Base-by-base conservation (phyloP, 2,888 invertebrate genomes). In the Xylota segnis region DNA sequence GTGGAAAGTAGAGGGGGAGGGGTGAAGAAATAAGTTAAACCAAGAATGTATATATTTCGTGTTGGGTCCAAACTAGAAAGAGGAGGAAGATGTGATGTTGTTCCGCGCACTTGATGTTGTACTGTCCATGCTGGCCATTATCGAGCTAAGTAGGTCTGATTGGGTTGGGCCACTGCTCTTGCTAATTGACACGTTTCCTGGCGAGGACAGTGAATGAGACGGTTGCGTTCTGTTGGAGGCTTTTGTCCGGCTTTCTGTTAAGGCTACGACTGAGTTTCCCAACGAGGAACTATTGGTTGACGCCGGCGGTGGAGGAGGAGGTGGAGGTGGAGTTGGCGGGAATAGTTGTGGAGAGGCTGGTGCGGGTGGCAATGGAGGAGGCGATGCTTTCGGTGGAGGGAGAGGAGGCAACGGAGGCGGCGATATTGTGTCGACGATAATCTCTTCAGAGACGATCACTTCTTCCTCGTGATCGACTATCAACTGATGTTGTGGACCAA, bases 121-220 rank as follows among this genome's bases (percentile, higher is more conserved):
- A 78, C 88, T 89, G 88, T 92, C 92, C 92, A 92, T 92, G 89
- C 92, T 91, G 82, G 92, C 92, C 90, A 92, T 92, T 23, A 92
- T 92, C 16, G 92, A 92, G 84, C 92, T 91, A n/a, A 92, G 89
- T 58, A 92, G 89, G 89, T 92, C 92, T 43, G 91, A 89, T 47
- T 89, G 76, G 4, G 34, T 61, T 10, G 23, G 23, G 10, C 12
- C 45, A 37, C 58, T 83, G 63, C 50, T 81, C 68, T 77, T 82
- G 18, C 34, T 86, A 86, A 86, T 86, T 86, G 86, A 86, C 86
- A 82, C 50, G 37, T 81, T 79, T 65, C 43, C 70, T 32, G 75
- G 27, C 14, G 77, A 71, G 58, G 84, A 66, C 70, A 84, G 27
- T 37, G 82, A n/a, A 6, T 86, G 81, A 47, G 86, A 76, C 61